Evolutionary conservation across 2,113 vertebrate genomes (phyloP).

Genomic region (Macaca mulatta): DNA sequence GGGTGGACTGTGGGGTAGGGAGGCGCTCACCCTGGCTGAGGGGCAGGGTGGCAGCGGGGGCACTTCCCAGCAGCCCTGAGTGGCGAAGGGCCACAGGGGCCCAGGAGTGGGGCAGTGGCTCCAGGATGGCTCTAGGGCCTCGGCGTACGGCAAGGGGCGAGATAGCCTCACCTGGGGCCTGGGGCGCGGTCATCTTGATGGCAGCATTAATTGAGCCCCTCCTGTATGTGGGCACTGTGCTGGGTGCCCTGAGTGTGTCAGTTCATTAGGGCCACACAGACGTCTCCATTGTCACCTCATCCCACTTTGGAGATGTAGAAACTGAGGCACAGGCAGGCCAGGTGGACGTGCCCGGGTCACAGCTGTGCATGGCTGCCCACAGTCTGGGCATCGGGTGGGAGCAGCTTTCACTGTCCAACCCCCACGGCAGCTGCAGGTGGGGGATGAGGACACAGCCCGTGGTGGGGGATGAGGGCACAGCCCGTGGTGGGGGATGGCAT

Average conservation of each 20-base stretch:
- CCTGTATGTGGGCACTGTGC: too few species aligned
- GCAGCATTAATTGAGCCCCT: background rate
- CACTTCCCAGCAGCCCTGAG: background rate
- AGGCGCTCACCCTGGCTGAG: background rate
- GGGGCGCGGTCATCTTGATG: rapidly evolving
- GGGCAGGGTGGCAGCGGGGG: background rate
- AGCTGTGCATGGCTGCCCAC: background rate
- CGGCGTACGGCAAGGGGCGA: rapidly evolving
- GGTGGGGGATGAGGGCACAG: background rate
- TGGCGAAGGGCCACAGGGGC: background rate
- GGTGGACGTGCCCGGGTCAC: rapidly evolving
- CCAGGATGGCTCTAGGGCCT: background rate
- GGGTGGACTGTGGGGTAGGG: background rate
- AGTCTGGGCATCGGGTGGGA: background rate
- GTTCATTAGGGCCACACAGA: background rate
- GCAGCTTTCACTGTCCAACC: background rate
- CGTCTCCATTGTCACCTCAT: rapidly evolving
- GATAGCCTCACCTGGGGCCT: background rate
- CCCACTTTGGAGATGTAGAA: background rate
- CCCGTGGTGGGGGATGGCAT: too few species aligned
- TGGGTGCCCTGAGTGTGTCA: rapidly evolving
- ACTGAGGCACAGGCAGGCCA: background rate
- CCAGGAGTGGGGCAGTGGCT: too few species aligned
- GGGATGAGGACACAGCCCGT: background rate
- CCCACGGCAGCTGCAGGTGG: rapidly evolving